Base-by-base conservation (phyloP, 2,113 vertebrate genomes). In the Coregonus clupeaformis region DNA sequence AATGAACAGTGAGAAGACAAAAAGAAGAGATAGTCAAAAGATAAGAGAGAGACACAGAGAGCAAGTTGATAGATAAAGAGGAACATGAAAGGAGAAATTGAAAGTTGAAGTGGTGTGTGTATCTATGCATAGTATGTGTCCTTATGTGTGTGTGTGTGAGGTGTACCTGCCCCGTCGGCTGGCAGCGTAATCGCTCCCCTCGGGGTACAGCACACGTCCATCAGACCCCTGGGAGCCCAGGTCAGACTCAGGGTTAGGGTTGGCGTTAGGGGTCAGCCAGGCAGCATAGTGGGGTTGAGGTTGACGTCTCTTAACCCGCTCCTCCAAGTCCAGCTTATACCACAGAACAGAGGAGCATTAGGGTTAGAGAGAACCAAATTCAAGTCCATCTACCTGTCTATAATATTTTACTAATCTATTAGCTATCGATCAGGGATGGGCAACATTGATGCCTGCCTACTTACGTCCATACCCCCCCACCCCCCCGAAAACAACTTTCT, bases 191-290 rank as follows among this genome's bases (percentile, higher is more conserved):
- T 93, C 90, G 1, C 86, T 89, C 30, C 91, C 92, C 45, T 96
- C 94, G 0, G 95, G 92, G 82, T 94, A 95, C 82, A 94, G 85
- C 77, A 93, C 90, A 62, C 87, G 90, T 72, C 92, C 94, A 74
- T 95, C 92, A 0, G 82, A 86, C 78, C 91, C 92, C 52, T 42
- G 52, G 29, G 18, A 55, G 75, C 79, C 77, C 75, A 94, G 90
- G 68, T 90, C 49, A 84, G 94, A 89, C 76, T 90, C 87, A 20
- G 93, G 91, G 73, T 91, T 88, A 3, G n/a, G 32, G 32, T 42
- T n/a, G n/a, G n/a, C n/a, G n/a, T n/a, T 20, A 27, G 85, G 83
- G 74, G 84, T 75, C 75, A 80, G 49, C 88, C 89, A 88, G 69
- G 81, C 82, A 66, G 87, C 49, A 18, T 52, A 25, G 4, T 70